phyloP scores from a whole-genome alignment of 2,113 vertebrate genomes.

The Azemiops feae region DNA sequence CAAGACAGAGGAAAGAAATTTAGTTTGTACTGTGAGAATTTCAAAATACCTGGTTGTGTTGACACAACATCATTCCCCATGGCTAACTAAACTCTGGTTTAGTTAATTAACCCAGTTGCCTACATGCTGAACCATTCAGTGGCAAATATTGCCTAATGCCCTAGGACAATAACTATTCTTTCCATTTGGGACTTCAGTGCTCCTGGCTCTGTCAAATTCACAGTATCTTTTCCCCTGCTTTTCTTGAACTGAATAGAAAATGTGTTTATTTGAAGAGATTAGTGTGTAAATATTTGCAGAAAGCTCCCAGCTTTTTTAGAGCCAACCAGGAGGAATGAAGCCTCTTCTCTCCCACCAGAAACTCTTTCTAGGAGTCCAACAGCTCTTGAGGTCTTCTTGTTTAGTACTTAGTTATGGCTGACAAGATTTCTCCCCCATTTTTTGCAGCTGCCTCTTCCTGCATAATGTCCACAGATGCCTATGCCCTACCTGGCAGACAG shows the following conservation, averaged over 20 bases:
- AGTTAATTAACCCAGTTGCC: not conserved
- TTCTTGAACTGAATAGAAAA: not conserved
- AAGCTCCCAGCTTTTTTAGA: not conserved
- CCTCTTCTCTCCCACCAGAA: not conserved
- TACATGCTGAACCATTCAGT: not conserved
- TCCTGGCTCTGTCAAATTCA: not conserved
- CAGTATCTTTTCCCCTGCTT: not conserved
- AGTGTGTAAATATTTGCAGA: too few relatives aligned
- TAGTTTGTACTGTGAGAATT: not conserved
- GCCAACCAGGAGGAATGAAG: not conserved
- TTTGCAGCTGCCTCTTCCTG: not conserved
- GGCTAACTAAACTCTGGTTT: not conserved
- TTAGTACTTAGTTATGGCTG: not conserved
- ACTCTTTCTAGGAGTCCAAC: too few relatives aligned
- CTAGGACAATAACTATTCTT: not conserved
- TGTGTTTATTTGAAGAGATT: not conserved
- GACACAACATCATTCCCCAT: not conserved
- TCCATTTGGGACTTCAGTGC: not conserved
- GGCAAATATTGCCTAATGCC: not conserved
- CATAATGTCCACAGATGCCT: not conserved
- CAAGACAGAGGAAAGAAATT: not conserved
- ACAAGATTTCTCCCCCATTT: not conserved
- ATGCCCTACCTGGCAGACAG: conserved; percentile 68
- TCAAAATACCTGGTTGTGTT: not conserved
- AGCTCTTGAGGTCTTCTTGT: not conserved